Evolutionary conservation across 2,113 vertebrate genomes (phyloP).

Genomic region (Misgurnus mizolepis): DNA sequence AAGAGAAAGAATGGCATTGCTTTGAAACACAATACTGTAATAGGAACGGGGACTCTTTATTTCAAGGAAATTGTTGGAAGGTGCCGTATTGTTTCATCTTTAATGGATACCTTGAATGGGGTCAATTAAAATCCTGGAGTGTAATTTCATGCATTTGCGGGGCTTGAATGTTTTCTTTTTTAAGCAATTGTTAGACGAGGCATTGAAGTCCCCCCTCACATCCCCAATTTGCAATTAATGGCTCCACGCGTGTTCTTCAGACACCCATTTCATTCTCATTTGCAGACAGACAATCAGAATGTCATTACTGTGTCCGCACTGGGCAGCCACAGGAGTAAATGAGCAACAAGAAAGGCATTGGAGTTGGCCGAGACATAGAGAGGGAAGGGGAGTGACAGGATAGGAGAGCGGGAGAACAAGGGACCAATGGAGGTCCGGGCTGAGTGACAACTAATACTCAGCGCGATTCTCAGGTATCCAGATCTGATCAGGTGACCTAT

Average conservation of each 20-base stretch:
- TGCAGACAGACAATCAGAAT: constrained; percentile 99
- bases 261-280: constrained; percentile 98
- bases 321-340: constrained; percentile 89
- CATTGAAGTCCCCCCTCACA: constrained; percentile 54
- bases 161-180: constrained; percentile 68
- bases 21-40: constrained; percentile 62
- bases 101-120: constrained; percentile 66
- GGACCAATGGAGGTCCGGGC: constrained; percentile 19
- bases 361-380: constrained; percentile 23
- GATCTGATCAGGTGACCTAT: constrained; percentile 46
- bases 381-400: not conserved
- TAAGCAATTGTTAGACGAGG: constrained; percentile 64
- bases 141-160: constrained; percentile 73
- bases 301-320: constrained; percentile 93
- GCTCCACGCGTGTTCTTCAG: constrained; percentile 71
- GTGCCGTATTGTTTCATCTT: constrained; percentile 65
- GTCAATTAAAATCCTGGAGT: constrained; percentile 72
- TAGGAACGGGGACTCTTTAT: constrained; percentile 61
- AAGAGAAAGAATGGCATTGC: constrained; percentile 54
- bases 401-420: not conserved
- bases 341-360: constrained; percentile 81
- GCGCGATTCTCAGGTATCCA: constrained; percentile 69
- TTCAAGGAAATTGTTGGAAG: constrained; percentile 64
- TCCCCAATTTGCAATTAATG: constrained; percentile 67
- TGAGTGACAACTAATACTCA: constrained; percentile 34